A percentile compares a stretch with the other conserved stretches of the same genome.
Conservation (phyloP, 2,888 invertebrate species). For the Hofmannophila pseudospretella region DNA sequence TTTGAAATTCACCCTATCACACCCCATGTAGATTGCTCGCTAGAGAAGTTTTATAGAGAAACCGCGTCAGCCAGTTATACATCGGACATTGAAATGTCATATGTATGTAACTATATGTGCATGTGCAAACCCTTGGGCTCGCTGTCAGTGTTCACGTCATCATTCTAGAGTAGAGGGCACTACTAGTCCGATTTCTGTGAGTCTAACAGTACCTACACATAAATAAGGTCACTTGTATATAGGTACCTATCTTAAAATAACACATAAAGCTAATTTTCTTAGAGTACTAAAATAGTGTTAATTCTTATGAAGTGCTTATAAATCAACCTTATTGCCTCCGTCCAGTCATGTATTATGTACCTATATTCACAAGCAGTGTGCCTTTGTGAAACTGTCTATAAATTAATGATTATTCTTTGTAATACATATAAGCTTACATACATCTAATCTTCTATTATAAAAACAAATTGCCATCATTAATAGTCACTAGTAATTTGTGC, state of each 20-base stretch:
- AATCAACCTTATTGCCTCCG: slow-evolving; percentile 60
- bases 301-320: slow-evolving; percentile 15
- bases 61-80: no score
- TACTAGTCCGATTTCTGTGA: no score
- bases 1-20: no score
- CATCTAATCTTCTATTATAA: slow-evolving; percentile 17
- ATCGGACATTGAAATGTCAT: no score
- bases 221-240: no score
- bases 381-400: slow-evolving; percentile 3
- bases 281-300: slow-evolving; percentile 11
- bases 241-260: not conserved
- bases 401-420: not conserved
- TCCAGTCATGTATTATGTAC: slow-evolving; percentile 33
- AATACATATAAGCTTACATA: not conserved
- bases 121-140: no score
- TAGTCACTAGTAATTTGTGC: slow-evolving; percentile 64
- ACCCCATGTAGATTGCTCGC: no score
- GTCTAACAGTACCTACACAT: no score
- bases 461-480: slow-evolving; percentile 53
- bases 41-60: no score
- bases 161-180: no score
- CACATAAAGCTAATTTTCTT: not conserved
- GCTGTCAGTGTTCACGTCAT: no score
- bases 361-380: slow-evolving; percentile 10
- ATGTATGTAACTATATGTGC: no score